Conservation (phyloP, 2,797 vertebrate genomes). For the Megaceryle alcyon region DNA sequence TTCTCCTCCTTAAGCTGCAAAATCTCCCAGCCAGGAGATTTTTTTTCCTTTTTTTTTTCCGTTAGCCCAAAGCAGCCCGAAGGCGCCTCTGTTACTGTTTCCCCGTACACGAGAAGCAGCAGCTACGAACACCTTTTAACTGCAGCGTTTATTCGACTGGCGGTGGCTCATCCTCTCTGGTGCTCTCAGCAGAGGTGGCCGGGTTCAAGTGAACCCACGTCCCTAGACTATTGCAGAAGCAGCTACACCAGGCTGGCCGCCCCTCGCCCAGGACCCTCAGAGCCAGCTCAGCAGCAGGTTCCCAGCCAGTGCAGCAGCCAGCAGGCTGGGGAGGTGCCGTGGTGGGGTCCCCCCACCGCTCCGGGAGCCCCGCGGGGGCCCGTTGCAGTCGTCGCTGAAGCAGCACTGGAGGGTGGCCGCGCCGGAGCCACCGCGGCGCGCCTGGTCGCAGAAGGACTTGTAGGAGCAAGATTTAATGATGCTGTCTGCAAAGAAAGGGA, state of each 20-base stretch:
- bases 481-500: conserved; percentile 78
- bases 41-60: no score
- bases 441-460: conserved; percentile 88
- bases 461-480: conserved; percentile 88
- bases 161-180: accelerated
- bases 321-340: conserved; percentile 57
- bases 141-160: conserved; percentile 17
- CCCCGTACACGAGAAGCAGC: neutral
- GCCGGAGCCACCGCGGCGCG: conserved; percentile 60
- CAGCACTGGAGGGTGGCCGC: conserved; percentile 86
- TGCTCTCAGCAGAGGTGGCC: neutral
- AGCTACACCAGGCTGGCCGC: neutral
- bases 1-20: neutral
- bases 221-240: neutral
- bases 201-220: neutral
- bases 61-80: neutral
- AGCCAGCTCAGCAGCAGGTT: conserved; percentile 62
- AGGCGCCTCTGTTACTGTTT: neutral
- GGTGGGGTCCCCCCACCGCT: conserved; percentile 6
- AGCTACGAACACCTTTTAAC: accelerated
- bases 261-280: neutral
- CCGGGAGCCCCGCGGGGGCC: conserved; percentile 72
- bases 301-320: conserved; percentile 66
- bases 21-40: neutral
- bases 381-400: conserved; percentile 86